A percentile compares a stretch with the other conserved stretches of the same genome.
Evolutionary conservation across 2,797 vertebrate genomes (phyloP).

Genomic region (Coendou prehensilis): DNA sequence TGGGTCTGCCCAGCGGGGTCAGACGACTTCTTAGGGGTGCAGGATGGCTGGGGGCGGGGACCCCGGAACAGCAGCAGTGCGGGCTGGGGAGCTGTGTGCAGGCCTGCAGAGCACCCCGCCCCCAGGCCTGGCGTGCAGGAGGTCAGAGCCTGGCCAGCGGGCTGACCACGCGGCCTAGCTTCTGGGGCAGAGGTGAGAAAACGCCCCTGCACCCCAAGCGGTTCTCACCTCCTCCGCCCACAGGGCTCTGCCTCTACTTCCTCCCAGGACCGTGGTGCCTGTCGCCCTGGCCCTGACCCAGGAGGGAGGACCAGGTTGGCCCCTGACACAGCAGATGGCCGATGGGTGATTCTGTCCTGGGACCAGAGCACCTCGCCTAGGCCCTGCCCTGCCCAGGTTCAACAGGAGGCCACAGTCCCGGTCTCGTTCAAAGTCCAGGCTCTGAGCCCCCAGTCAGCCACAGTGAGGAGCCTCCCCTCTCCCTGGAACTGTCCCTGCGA

Average conservation of each 20-base stretch:
- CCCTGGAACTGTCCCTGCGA: rapidly evolving
- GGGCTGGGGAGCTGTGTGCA: not conserved
- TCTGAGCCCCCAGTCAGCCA: not conserved
- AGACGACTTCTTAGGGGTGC: not conserved
- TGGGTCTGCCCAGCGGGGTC: too few relatives aligned
- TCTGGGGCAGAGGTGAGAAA: constrained; percentile 40
- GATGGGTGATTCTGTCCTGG: not conserved
- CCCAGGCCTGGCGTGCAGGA: not conserved
- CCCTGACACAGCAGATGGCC: not conserved
- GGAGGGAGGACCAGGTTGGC: not conserved
- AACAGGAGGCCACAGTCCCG: not conserved
- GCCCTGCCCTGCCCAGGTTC: not conserved
- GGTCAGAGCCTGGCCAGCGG: not conserved
- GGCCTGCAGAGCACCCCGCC: not conserved
- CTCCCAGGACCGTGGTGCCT: not conserved
- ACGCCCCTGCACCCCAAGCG: not conserved
- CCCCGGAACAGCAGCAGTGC: not conserved
- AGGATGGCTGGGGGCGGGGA: not conserved
- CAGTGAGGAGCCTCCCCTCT: not conserved
- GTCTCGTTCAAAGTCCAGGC: rapidly evolving
- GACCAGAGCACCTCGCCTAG: not conserved
- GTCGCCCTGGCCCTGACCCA: not conserved
- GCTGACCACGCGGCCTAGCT: not conserved
- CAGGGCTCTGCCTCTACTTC: constrained; percentile 37
- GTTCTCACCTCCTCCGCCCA: constrained; percentile 23